phyloP scores from a whole-genome alignment of 2,888 invertebrate genomes.

The Noctua fimbriata region DNA sequence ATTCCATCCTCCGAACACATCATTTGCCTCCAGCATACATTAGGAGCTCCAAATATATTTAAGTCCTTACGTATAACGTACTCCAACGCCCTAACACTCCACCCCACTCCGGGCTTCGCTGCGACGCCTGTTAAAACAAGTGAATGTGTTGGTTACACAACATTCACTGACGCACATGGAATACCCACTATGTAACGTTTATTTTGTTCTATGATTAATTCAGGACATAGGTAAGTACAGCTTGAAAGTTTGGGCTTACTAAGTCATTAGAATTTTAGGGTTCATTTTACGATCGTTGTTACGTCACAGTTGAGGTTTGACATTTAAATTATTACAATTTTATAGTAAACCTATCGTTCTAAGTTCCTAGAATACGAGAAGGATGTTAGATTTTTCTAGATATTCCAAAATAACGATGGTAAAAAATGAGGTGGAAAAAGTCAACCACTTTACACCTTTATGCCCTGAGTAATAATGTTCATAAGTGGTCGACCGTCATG shows the following conservation, averaged over 20 bases:
- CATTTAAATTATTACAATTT: not conserved
- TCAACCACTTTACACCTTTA: not conserved
- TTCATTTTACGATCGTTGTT: not conserved
- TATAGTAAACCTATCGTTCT: not conserved
- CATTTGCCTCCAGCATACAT: conserved; percentile 26
- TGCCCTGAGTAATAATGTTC: not conserved
- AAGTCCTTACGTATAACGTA: conserved; percentile 14
- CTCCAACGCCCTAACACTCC: conserved; percentile 23
- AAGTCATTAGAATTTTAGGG: conserved; percentile 21
- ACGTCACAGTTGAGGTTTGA: conserved; percentile 4
- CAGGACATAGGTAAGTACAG: conserved; percentile 22
- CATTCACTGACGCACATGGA: conserved; percentile 49
- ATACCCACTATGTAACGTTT: conserved; percentile 37
- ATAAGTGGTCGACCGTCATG: not conserved
- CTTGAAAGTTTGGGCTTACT: conserved; percentile 18
- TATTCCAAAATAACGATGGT: not conserved
- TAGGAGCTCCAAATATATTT: conserved; percentile 19
- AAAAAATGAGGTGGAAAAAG: not conserved
- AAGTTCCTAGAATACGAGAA: not conserved
- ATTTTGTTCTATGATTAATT: conserved; percentile 52
- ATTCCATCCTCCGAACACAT: not conserved
- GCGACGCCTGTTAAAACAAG: conserved; percentile 58
- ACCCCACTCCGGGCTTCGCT: conserved; percentile 32
- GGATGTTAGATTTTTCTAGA: not conserved
- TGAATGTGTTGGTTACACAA: conserved; percentile 54